These are phyloP conservation scores for Eucriotettix oculatus DNA, from an alignment of 2,888 invertebrate genomes.

Conservation along the genomic window DNA sequence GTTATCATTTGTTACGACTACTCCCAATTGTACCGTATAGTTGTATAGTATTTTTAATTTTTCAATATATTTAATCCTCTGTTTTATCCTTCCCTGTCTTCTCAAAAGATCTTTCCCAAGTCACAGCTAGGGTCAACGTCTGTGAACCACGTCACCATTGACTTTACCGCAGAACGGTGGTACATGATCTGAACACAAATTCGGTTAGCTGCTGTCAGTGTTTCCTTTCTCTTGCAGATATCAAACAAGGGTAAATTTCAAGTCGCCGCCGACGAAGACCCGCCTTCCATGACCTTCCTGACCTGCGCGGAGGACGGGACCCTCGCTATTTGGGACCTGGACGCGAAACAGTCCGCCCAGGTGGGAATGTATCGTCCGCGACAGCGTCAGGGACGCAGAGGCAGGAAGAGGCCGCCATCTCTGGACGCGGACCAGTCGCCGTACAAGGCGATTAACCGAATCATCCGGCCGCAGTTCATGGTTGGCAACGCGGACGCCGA, in stretches of 20 bases:
- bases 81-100: too few relatives aligned
- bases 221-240: not conserved
- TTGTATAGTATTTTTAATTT: too few relatives aligned
- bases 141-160: too few relatives aligned
- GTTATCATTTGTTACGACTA: too few relatives aligned
- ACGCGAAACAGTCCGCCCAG: not conserved
- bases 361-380: not conserved
- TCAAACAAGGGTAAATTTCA: not conserved
- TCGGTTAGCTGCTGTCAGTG: too few relatives aligned
- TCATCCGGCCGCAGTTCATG: not conserved
- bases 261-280: not conserved
- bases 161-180: too few relatives aligned
- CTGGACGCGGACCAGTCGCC: not conserved
- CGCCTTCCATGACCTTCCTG: not conserved
- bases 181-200: too few relatives aligned
- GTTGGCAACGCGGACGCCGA: not conserved
- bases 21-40: too few relatives aligned
- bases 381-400: not conserved
- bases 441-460: not conserved
- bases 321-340: not conserved
- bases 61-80: too few relatives aligned
- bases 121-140: too few relatives aligned
- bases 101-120: too few relatives aligned
- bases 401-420: not conserved
- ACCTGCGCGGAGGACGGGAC: not conserved